Base-by-base conservation (phyloP, 2,113 vertebrate species). In the Brachirus orientalis region DNA sequence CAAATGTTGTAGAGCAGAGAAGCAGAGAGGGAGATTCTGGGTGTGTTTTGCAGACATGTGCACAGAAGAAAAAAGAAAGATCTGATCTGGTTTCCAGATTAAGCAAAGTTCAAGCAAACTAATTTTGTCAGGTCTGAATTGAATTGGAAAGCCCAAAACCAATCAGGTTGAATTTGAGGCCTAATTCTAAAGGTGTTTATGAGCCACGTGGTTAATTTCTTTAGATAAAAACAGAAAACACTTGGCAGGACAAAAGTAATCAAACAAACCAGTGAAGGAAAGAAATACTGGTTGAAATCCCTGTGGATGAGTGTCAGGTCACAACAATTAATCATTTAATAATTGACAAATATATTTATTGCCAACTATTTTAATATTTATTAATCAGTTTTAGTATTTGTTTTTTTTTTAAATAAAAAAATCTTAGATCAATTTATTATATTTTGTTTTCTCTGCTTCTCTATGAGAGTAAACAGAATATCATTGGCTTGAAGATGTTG, bases 71-170 rank as follows among this genome's bases (percentile, higher is more conserved):
- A 54, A 59, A 14, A 50, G 51, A 50, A 52, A 66, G 28, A 75
- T 68, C 28, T 54, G 51, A 69, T 57, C 16, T 65, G 46, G 53
- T 53, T 56, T 52, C 6, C 0, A 20, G 66, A 61, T 80, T 36
- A 70, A 13, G 44, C 19, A 47, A 17, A 61, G 74, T 63, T 82
- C 54, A 71, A n/a, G 57, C 40, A 50, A 57, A 57, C 41, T 43
- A 58, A 56, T 65, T 74, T 54, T 61, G 51, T 66, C 45, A 69
- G 57, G 28, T 12, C 38, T 57, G 22, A 55, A 65, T 83, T 36
- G 9, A 50, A 12, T 36, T 64, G 10, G 58, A 46, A 28, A 28
- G 35, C 50, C 4, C n/a, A 11, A 19, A 46, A 53, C 18, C 45
- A 63, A 69, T 18, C 14, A 6, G 3, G 22, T 12, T 28, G 8